phyloP scores from a whole-genome alignment of 2,113 vertebrate genomes.

The Centropus bengalensis region DNA sequence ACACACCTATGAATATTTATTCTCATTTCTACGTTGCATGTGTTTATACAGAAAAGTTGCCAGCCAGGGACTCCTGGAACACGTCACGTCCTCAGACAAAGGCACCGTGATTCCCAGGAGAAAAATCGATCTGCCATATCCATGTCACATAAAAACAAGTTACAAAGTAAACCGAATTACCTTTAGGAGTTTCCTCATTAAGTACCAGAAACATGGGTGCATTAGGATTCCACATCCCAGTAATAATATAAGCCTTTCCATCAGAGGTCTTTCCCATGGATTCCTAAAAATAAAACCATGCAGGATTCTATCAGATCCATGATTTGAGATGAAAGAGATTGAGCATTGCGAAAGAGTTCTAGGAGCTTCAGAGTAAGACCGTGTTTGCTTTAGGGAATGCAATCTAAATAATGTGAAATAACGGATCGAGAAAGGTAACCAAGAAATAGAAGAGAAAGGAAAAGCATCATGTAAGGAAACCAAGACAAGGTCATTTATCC shows the following conservation, averaged over 20 bases:
- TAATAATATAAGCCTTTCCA: constrained; percentile 94
- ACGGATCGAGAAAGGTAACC: background rate
- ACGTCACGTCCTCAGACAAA: background rate
- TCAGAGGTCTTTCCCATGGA: constrained; percentile 95
- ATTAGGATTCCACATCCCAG: constrained; percentile 95
- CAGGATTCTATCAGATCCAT: background rate
- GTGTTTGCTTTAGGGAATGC: background rate
- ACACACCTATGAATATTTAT: background rate
- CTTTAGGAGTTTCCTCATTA: constrained; percentile 98
- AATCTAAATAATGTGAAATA: background rate
- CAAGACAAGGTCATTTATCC: background rate
- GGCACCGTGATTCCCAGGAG: background rate
- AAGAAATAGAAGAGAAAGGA: background rate
- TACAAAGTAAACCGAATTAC: constrained; percentile 62
- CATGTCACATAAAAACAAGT: background rate
- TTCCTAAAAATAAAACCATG: constrained; percentile 80
- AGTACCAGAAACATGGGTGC: constrained; percentile 86
- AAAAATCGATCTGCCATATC: background rate
- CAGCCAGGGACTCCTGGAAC: background rate
- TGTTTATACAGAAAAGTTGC: background rate
- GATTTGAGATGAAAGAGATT: background rate
- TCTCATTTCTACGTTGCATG: background rate
- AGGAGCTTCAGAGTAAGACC: background rate
- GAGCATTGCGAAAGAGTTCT: background rate
- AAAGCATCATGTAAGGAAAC: background rate